phyloP scores from a whole-genome alignment of 2,888 invertebrate genomes.

The Crocallis elinguaria region DNA sequence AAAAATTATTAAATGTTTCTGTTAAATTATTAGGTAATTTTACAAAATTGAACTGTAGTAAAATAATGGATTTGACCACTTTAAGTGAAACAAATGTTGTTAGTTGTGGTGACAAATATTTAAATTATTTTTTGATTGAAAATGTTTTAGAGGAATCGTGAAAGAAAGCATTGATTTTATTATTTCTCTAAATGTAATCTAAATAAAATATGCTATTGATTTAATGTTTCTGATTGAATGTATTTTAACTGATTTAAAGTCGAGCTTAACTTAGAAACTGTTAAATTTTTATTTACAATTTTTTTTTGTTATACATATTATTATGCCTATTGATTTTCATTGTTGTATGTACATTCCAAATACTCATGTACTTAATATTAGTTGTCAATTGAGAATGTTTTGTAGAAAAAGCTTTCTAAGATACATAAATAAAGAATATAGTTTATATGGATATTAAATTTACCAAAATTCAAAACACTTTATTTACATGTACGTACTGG shows the following conservation, averaged over 20 bases:
- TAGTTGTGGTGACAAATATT: constrained; percentile 1
- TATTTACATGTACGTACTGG: too few relatives aligned
- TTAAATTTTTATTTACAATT: constrained; percentile 12
- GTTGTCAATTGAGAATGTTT: constrained; percentile 8
- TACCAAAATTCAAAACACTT: too few relatives aligned
- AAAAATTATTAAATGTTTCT: background rate
- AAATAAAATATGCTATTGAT: too few relatives aligned
- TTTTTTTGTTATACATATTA: background rate
- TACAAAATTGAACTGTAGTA: background rate
- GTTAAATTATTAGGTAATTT: background rate
- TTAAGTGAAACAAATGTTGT: background rate
- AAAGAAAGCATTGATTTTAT: too few relatives aligned
- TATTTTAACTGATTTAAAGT: constrained; percentile 11
- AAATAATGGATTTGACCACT: constrained; percentile 2
- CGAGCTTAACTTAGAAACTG: constrained; percentile 24
- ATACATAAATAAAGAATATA: too few relatives aligned
- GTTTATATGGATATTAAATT: background rate
- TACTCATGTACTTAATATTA: constrained; percentile 6
- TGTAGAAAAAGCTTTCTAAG: constrained; percentile 2
- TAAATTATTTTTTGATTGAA: too few relatives aligned
- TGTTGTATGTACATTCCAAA: constrained; percentile 6
- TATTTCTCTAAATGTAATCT: too few relatives aligned
- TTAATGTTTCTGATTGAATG: background rate
- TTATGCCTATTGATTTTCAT: background rate
- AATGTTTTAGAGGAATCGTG: too few relatives aligned